A percentile compares a stretch with the other conserved stretches of the same genome.
phyloP scores from a whole-genome alignment of 2,888 invertebrate species.

The Cerastis rubricosa region DNA sequence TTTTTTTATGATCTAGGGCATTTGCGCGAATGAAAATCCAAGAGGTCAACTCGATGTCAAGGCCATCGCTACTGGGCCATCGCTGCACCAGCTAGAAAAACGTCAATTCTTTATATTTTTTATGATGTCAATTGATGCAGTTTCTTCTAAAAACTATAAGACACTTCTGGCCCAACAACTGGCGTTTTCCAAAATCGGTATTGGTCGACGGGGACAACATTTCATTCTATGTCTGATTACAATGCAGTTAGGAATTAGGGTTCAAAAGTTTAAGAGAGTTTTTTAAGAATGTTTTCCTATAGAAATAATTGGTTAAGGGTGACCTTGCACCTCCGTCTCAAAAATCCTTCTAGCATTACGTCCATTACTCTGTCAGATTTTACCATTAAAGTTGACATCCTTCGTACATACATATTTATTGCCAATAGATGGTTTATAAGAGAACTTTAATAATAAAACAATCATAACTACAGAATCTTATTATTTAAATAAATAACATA shows the following conservation, averaged over 20 bases:
- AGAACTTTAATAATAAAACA: not conserved
- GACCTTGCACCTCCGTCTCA: not conserved
- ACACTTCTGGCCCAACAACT: not conserved
- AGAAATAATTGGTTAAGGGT: not conserved
- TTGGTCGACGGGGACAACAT: too few relatives aligned
- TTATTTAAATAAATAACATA: not conserved
- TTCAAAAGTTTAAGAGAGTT: not conserved
- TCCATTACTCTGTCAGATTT: not conserved
- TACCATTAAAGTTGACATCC: not conserved
- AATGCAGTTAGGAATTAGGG: not conserved
- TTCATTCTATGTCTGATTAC: too few relatives aligned
- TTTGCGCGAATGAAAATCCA: too few relatives aligned
- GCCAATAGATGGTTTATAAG: not conserved
- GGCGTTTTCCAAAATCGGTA: not conserved
- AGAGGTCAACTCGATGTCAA: too few relatives aligned
- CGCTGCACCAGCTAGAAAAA: not conserved
- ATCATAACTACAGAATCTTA: not conserved
- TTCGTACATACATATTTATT: not conserved
- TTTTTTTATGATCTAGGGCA: too few relatives aligned
- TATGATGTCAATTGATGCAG: not conserved
- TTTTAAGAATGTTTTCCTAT: not conserved
- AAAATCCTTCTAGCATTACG: conserved; percentile 48
- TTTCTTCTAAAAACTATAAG: not conserved
- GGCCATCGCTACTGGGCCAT: too few relatives aligned
- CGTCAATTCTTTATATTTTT: not conserved